A percentile compares a stretch with the other conserved stretches of the same genome.
Conservation (phyloP, 2,888 invertebrate genomes). For the Orchesellides sinensis region DNA sequence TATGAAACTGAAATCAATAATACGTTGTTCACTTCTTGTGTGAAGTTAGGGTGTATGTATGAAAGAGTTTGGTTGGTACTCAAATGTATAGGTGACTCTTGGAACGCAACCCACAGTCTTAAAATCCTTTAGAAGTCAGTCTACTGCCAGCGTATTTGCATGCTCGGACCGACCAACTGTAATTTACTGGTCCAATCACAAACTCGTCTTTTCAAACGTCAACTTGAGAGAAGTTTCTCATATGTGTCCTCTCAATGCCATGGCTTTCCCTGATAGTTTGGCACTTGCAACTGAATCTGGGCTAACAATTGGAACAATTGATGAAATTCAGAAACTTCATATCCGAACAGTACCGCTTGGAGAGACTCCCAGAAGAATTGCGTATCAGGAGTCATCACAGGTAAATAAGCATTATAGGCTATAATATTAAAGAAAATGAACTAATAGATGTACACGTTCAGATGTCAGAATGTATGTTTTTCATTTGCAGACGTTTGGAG, state of each 20-base stretch:
- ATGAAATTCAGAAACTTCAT: constrained; percentile 98
- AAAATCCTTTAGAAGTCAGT: constrained; percentile 90
- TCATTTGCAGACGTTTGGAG: constrained; percentile 86
- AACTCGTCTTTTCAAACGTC: constrained; percentile 98
- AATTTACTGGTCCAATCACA: constrained; percentile 99
- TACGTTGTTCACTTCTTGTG: too few species aligned
- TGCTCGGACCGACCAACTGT: constrained; percentile 99
- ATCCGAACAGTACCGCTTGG: constrained; percentile 96
- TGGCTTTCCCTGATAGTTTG: constrained; percentile 95
- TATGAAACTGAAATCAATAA: too few species aligned
- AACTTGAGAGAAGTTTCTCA: constrained; percentile 95
- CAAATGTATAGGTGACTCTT: constrained; percentile 84
- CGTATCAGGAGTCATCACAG: constrained; percentile 95
- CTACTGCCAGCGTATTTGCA: constrained; percentile 98
- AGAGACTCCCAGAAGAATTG: constrained; percentile 95
- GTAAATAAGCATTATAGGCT: too few species aligned
- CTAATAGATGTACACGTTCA: too few species aligned
- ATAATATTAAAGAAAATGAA: too few species aligned
- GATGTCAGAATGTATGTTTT: too few species aligned
- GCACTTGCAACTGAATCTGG: constrained; percentile 92
- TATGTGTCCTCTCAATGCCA: constrained; percentile 98
- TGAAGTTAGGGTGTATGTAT: too few species aligned
- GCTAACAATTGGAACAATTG: constrained; percentile 97
- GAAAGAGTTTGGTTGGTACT: too few species aligned
- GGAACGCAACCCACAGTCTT: constrained; percentile 98